These are phyloP conservation scores for Pteromalus puparum DNA, from an alignment of 1,140 invertebrate species.

Conservation along the genomic window DNA sequence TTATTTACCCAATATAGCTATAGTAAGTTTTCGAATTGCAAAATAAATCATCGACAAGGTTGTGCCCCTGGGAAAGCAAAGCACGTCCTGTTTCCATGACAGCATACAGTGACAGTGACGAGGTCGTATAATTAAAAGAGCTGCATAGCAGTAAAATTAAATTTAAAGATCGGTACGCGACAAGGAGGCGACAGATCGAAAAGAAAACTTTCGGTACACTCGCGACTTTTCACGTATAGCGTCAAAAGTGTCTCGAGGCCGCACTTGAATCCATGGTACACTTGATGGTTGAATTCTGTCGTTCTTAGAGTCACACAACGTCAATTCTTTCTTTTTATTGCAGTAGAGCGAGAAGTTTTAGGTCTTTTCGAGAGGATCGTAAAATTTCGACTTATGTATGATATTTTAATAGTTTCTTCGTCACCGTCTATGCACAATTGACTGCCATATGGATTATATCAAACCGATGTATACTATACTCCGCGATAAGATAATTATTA, in stretches of 20 bases:
- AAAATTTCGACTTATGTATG: neutral
- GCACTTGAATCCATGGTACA: neutral
- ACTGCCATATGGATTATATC: too few species aligned
- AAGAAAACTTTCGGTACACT: neutral
- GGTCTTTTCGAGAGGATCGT: neutral
- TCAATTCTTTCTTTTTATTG: neutral
- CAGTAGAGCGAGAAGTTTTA: neutral
- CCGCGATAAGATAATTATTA: too few species aligned
- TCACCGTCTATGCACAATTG: too few species aligned
- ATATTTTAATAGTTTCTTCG: neutral
- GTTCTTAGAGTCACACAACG: neutral
- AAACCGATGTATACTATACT: too few species aligned
- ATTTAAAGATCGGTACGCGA: neutral
- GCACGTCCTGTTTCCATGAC: neutral
- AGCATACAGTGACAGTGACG: neutral
- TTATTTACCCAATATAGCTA: too few species aligned
- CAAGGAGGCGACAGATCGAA: constrained; percentile 7
- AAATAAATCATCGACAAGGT: too few species aligned
- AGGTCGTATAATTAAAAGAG: neutral
- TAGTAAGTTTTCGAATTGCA: too few species aligned
- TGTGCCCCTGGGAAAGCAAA: neutral
- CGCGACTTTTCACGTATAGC: neutral
- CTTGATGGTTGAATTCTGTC: too few species aligned
- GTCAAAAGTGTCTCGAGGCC: neutral
- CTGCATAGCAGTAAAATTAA: constrained; percentile 1